These are phyloP conservation scores for Coptodon rendalli DNA, from an alignment of 2,113 vertebrate genomes.

Conservation along the genomic window DNA sequence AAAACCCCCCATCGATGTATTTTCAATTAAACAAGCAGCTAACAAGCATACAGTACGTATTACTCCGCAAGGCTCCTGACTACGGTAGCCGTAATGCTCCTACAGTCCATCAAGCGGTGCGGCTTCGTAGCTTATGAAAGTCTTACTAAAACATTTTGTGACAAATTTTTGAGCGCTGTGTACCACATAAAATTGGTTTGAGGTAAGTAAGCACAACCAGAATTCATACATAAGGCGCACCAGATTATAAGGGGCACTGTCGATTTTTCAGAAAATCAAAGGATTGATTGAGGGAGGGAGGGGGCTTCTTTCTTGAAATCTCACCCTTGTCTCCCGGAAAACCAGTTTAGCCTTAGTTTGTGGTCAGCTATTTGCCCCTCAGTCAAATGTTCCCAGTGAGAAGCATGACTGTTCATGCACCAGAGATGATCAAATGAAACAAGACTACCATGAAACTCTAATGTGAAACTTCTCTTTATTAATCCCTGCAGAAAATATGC, in stretches of 20 bases:
- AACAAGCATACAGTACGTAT: background rate
- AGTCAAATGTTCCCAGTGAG: constrained; percentile 39
- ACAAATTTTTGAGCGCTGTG: background rate
- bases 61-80: background rate
- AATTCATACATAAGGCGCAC: background rate
- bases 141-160: background rate
- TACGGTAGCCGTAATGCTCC: background rate
- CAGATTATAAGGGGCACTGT: background rate
- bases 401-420: background rate
- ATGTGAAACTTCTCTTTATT: background rate
- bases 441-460: background rate
- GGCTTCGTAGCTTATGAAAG: background rate
- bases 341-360: constrained; percentile 46
- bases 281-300: background rate
- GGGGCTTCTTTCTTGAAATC: constrained; percentile 23
- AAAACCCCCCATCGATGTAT: fast-evolving
- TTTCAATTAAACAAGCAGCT: background rate
- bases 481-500: constrained; percentile 8
- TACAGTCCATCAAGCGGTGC: background rate
- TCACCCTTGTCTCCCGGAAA: constrained; percentile 53
- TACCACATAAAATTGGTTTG: background rate
- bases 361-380: constrained; percentile 54
- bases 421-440: constrained; percentile 25
- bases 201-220: background rate
- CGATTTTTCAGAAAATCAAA: background rate